Percentiles rank a stretch among this genome's conserved stretches.
phyloP scores from a whole-genome alignment of 2,888 invertebrate genomes.

The Agrilus cyanescens region DNA sequence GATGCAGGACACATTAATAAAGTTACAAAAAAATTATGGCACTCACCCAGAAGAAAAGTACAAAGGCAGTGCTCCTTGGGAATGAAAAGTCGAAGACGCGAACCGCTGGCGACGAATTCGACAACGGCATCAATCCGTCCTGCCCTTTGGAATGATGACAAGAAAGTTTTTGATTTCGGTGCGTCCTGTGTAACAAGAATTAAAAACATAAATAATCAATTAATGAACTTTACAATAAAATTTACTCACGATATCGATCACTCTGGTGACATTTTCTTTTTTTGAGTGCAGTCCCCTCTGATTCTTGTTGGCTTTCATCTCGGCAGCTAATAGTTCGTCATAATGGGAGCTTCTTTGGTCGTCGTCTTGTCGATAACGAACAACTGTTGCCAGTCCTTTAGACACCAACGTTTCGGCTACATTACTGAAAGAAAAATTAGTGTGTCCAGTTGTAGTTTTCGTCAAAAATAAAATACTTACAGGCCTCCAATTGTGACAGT shows the following conservation, averaged over 20 bases:
- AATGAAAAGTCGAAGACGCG: conserved; percentile 82
- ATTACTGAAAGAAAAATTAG: conserved; percentile 50
- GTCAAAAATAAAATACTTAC: conserved; percentile 39
- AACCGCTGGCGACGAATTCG: conserved; percentile 95
- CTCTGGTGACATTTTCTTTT: conserved; percentile 76
- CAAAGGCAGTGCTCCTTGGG: conserved; percentile 91
- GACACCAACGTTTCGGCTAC: conserved; percentile 86
- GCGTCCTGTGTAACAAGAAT: conserved; percentile 44
- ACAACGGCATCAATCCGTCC: conserved; percentile 85
- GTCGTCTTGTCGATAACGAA: conserved; percentile 90
- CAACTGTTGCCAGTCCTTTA: conserved; percentile 86
- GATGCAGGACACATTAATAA: conserved; percentile 5
- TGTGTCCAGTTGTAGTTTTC: no score
- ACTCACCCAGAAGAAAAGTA: conserved; percentile 80
- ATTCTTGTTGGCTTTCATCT: conserved; percentile 83
- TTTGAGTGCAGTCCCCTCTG: conserved; percentile 73
- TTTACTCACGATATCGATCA: conserved; percentile 61
- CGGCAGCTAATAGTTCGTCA: conserved; percentile 85
- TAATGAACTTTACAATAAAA: background rate
- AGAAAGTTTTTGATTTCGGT: conserved; percentile 78
- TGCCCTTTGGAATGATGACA: conserved; percentile 86
- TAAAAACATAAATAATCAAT: conserved; percentile 1
- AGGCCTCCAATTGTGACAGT: conserved; percentile 76
- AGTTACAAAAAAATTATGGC: conserved; percentile 8
- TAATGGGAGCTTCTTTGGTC: conserved; percentile 91